phyloP scores from a whole-genome alignment of 2,113 vertebrate species.

The Panurus biarmicus region DNA sequence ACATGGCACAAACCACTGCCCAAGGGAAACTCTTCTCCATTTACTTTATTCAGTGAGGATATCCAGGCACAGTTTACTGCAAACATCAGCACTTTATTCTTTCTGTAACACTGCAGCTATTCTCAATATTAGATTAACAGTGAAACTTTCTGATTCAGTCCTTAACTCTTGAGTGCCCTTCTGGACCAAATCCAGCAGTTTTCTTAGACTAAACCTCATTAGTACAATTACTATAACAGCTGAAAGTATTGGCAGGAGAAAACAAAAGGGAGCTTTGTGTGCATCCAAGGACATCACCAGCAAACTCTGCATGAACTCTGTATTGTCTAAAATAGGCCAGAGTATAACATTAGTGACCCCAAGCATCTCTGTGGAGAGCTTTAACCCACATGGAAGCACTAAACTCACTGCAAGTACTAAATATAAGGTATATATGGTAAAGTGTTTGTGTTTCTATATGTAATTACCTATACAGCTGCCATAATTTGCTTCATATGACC shows the following conservation, averaged over 20 bases:
- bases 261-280: conserved; percentile 10
- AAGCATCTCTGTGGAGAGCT: not conserved
- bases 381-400: not conserved
- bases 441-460: not conserved
- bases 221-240: not conserved
- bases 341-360: not conserved
- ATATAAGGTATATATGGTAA: not conserved
- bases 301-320: conserved; percentile 34
- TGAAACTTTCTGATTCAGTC: not conserved
- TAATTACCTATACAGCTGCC: not conserved
- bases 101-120: not conserved
- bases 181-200: not conserved
- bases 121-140: not conserved
- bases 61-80: not conserved
- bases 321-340: not conserved
- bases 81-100: not conserved
- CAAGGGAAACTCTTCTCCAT: not conserved
- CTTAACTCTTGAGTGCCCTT: not conserved
- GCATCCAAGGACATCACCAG: not conserved
- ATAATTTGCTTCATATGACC: not conserved
- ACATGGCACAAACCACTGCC: not conserved
- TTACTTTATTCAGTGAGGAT: not conserved
- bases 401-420: not conserved
- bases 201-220: not conserved
- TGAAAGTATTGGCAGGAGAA: not conserved